A percentile compares a stretch with the other conserved stretches of the same genome.
Evolutionary conservation across 2,113 vertebrate genomes (phyloP).

Genomic region (Myiopsitta monachus): DNA sequence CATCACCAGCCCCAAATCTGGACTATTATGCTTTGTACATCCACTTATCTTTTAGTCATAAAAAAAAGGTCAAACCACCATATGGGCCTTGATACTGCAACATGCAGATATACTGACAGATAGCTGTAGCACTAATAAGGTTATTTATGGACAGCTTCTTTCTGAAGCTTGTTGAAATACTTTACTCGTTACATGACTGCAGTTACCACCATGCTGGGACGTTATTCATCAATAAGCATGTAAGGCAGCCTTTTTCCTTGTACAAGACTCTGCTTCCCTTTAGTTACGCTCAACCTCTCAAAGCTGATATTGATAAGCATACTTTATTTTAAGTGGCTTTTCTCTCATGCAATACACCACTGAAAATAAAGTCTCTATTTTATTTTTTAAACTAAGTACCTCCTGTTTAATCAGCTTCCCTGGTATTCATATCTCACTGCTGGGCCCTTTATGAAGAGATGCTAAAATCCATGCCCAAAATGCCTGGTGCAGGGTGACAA

Average conservation of each 20-base stretch:
- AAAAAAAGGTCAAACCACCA: not conserved
- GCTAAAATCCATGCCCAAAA: not conserved
- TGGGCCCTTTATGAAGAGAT: not conserved
- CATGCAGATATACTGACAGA: not conserved
- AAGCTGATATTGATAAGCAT: not conserved
- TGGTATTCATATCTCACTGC: not conserved
- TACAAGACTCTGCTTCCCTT: not conserved
- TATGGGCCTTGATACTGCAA: not conserved
- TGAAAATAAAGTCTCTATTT: not conserved
- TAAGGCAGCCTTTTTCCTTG: not conserved
- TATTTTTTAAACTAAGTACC: not conserved
- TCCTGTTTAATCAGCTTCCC: not conserved
- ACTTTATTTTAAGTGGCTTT: not conserved
- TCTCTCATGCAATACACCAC: not conserved
- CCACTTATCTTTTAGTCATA: not conserved
- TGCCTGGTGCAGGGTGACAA: not conserved
- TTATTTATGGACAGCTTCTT: not conserved
- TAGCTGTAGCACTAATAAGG: not conserved
- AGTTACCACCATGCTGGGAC: not conserved
- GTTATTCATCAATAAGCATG: not conserved
- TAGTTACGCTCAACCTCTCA: not conserved
- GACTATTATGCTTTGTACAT: not conserved
- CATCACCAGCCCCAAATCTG: not conserved
- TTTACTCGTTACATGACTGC: not conserved
- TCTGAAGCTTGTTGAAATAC: not conserved